Percentiles rank a stretch among this genome's conserved stretches.
Conservation (phyloP, 2,888 invertebrate species). For the Blastobasis lacticolella region DNA sequence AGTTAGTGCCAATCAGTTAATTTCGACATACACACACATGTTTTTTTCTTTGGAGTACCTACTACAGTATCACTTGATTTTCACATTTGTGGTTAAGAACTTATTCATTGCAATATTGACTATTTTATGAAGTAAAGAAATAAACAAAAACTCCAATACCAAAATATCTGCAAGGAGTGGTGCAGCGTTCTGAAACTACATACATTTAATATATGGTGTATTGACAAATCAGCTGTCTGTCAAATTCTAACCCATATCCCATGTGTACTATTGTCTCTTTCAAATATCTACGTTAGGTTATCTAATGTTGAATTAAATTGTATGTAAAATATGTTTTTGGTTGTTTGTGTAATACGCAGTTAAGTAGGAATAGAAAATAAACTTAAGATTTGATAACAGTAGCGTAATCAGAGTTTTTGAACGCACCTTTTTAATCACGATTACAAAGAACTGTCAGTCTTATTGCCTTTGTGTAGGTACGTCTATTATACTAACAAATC, state of each 20-base stretch:
- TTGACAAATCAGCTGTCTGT: not conserved
- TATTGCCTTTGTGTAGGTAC: conserved; percentile 16
- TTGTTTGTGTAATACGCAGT: too few relatives aligned
- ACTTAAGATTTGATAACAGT: too few relatives aligned
- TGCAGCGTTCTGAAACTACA: conserved; percentile 24
- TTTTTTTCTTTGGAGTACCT: not conserved
- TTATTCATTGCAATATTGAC: not conserved
- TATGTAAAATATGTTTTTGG: too few relatives aligned
- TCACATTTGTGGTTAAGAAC: conserved; percentile 5
- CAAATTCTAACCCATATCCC: not conserved
- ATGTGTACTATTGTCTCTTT: too few relatives aligned
- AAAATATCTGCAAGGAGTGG: conserved; percentile 33
- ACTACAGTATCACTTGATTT: conserved; percentile 1
- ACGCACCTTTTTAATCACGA: conserved; percentile 27
- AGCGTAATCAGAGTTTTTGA: conserved; percentile 18
- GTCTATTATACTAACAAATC: not conserved
- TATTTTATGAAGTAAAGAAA: conserved; percentile 9
- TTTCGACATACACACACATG: conserved; percentile 5
- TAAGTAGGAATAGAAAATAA: too few relatives aligned
- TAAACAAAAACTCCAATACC: conserved; percentile 9
- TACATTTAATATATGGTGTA: not conserved
- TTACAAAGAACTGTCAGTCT: conserved; percentile 24
- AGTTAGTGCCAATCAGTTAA: conserved; percentile 20
- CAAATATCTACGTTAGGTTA: too few relatives aligned
- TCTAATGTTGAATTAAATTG: too few relatives aligned